Evolutionary conservation across 2,888 invertebrate genomes (phyloP).

Genomic region (Branchellion lobata): DNA sequence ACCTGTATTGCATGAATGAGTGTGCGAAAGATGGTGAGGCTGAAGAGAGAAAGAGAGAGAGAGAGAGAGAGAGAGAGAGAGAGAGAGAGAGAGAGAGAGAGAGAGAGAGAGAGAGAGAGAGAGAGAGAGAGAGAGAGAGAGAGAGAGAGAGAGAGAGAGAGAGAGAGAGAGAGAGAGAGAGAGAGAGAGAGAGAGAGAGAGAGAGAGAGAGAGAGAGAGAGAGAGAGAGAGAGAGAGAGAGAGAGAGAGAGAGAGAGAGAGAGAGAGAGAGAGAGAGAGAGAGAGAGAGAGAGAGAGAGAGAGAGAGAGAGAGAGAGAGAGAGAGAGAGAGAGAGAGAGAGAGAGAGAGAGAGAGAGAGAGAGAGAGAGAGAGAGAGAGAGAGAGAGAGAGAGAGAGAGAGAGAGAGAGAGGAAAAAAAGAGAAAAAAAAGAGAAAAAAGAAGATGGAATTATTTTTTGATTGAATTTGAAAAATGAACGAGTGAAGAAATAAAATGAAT

Average conservation of each 20-base stretch:
- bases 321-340: no score
- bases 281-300: conserved; percentile 45
- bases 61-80: conserved; percentile 35
- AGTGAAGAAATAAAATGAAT: no score
- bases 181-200: conserved; percentile 40
- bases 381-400: no score
- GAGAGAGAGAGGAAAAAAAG: no score
- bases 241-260: conserved; percentile 47
- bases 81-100: conserved; percentile 35
- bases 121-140: conserved; percentile 35
- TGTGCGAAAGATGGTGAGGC: no score
- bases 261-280: conserved; percentile 48
- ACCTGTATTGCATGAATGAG: no score
- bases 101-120: conserved; percentile 35
- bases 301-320: conserved; percentile 41
- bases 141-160: conserved; percentile 19
- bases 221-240: conserved; percentile 35
- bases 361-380: no score
- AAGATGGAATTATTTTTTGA: no score
- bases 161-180: background rate
- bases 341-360: no score
- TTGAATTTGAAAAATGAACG: no score
- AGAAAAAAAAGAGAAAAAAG: no score
- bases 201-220: conserved; percentile 48
- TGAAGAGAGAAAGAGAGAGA: conserved; percentile 39